These are phyloP conservation scores for Sphyrna mokarran DNA, from an alignment of 2,113 vertebrate genomes.

Conservation along the genomic window DNA sequence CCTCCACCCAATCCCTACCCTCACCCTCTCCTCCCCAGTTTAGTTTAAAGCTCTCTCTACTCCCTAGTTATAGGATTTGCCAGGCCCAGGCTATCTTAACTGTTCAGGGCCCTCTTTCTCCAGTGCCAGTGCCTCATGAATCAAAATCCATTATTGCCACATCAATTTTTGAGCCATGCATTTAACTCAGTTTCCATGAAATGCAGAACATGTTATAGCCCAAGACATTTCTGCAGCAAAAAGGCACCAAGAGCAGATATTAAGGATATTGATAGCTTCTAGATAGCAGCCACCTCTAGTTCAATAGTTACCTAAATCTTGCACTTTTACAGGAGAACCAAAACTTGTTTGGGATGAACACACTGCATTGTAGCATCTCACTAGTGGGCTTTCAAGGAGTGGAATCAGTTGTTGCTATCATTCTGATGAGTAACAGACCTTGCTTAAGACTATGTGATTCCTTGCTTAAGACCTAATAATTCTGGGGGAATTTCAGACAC, in stretches of 20 bases:
- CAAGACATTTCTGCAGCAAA: background rate
- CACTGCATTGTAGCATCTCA: background rate
- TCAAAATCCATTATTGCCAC: no score
- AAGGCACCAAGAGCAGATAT: background rate
- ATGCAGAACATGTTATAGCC: background rate
- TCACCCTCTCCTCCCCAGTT: no score
- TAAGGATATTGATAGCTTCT: background rate
- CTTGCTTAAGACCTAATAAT: no score
- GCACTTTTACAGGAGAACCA: background rate
- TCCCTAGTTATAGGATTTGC: no score
- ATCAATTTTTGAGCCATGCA: no score
- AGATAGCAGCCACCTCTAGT: background rate
- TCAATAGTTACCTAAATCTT: background rate
- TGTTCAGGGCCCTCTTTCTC: no score
- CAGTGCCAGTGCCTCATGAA: no score
- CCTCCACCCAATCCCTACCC: no score
- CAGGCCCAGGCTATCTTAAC: no score
- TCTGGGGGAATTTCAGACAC: background rate
- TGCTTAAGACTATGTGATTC: no score
- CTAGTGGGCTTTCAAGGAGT: background rate
- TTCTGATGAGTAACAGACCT: background rate
- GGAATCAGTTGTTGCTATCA: background rate
- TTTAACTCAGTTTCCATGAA: background rate
- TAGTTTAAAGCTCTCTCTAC: no score
- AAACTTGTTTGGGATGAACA: background rate